Evolutionary conservation across 2,797 vertebrate species (phyloP).

Genomic region (Betta splendens): DNA sequence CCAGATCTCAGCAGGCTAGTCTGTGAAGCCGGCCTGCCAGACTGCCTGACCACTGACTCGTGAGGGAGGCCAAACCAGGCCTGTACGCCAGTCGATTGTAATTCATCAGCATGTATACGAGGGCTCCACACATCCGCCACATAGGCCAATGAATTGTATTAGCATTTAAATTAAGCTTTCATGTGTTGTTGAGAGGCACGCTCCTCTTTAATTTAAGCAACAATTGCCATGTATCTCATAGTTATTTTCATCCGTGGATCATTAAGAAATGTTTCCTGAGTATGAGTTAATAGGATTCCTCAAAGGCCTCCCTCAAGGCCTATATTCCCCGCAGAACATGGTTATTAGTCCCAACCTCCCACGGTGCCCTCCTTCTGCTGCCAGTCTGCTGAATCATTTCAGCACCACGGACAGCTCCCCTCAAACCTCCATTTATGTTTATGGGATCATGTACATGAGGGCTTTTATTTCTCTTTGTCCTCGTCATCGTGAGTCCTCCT

Average conservation of each 20-base stretch:
- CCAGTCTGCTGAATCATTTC: conserved; percentile 51
- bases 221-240: conserved; percentile 50
- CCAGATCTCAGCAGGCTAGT: conserved; percentile 72
- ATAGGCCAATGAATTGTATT: conserved; percentile 60
- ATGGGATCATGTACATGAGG: background rate
- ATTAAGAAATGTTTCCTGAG: conserved; percentile 58
- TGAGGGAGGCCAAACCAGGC: conserved; percentile 43
- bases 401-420: conserved; percentile 70
- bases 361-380: conserved; percentile 39
- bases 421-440: conserved; percentile 36
- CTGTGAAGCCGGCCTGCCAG: conserved; percentile 68
- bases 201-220: conserved; percentile 48
- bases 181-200: conserved; percentile 44
- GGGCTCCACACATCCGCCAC: conserved; percentile 36
- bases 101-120: conserved; percentile 60
- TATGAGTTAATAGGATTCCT: conserved; percentile 65
- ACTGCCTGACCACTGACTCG: conserved; percentile 65
- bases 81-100: conserved; percentile 50
- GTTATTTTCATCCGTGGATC: conserved; percentile 46
- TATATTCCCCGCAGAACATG: conserved; percentile 54
- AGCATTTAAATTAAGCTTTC: conserved; percentile 74
- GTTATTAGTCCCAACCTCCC: conserved; percentile 57
- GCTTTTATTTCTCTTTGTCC: conserved; percentile 22
- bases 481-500: conserved; percentile 7
- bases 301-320: conserved; percentile 55